Conservation (phyloP, 2,113 vertebrate genomes). For the Mormoops blainvillei region DNA sequence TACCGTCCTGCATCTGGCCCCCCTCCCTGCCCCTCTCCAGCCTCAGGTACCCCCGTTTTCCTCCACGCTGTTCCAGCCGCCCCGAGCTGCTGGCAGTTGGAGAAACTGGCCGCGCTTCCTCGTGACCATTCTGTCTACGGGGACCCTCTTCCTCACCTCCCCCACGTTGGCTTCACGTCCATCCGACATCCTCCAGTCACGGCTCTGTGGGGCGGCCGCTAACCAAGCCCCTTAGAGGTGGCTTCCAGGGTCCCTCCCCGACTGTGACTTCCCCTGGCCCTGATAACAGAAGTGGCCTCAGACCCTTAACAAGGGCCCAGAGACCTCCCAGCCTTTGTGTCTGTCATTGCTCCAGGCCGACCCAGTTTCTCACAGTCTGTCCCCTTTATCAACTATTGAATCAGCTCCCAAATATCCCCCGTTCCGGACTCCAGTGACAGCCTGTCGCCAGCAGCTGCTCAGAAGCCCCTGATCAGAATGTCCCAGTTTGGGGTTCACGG, state of each 20-base stretch:
- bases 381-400: background rate
- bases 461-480: background rate
- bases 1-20: too few species aligned
- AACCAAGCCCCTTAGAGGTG: background rate
- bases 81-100: background rate
- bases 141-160: background rate
- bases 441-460: background rate
- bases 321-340: background rate
- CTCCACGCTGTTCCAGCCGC: background rate
- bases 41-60: background rate
- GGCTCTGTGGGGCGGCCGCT: background rate
- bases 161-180: accelerated
- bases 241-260: background rate
- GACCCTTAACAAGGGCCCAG: background rate
- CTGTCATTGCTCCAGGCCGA: background rate
- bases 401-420: background rate
- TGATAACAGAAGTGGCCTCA: background rate
- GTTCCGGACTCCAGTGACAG: background rate
- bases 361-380: background rate
- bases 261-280: background rate
- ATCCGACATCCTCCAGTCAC: background rate
- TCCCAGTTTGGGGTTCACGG: background rate
- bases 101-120: background rate
- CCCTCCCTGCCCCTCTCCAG: accelerated
- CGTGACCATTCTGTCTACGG: background rate